Evolutionary conservation across 2,888 invertebrate genomes (phyloP).

Genomic region (Syrphus vitripennis): DNA sequence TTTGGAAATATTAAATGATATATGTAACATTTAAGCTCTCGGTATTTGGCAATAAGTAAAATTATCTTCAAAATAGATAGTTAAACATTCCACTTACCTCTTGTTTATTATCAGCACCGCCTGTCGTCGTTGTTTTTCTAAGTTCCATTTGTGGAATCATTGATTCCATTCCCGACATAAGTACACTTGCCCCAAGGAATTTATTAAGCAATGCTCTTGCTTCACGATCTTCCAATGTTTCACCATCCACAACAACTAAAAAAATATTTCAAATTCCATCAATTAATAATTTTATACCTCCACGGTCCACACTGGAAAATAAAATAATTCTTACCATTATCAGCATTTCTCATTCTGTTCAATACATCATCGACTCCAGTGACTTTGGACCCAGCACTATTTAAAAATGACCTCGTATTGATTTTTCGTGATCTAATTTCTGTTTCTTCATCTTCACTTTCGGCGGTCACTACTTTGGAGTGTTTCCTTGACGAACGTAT

Average conservation of each 20-base stretch:
- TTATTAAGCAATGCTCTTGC: constrained; percentile 90
- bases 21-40: no score
- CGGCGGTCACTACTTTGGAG: constrained; percentile 71
- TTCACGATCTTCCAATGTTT: constrained; percentile 86
- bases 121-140: constrained; percentile 67
- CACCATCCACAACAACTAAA: constrained; percentile 85
- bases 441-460: constrained; percentile 76
- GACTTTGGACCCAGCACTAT: constrained; percentile 85
- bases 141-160: constrained; percentile 76
- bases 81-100: constrained; percentile 76
- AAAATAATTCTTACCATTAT: constrained; percentile 82
- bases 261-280: neutral
- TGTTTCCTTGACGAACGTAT: constrained; percentile 73
- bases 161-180: constrained; percentile 89
- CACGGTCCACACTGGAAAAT: no score
- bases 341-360: constrained; percentile 89
- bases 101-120: constrained; percentile 74
- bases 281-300: neutral
- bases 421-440: constrained; percentile 73
- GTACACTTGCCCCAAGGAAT: constrained; percentile 91
- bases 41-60: no score
- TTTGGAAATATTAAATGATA: no score
- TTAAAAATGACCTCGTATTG: constrained; percentile 85
- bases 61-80: neutral
- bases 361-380: constrained; percentile 89